Conservation (phyloP, 2,113 vertebrate species). For the Chrysochloris asiatica region DNA sequence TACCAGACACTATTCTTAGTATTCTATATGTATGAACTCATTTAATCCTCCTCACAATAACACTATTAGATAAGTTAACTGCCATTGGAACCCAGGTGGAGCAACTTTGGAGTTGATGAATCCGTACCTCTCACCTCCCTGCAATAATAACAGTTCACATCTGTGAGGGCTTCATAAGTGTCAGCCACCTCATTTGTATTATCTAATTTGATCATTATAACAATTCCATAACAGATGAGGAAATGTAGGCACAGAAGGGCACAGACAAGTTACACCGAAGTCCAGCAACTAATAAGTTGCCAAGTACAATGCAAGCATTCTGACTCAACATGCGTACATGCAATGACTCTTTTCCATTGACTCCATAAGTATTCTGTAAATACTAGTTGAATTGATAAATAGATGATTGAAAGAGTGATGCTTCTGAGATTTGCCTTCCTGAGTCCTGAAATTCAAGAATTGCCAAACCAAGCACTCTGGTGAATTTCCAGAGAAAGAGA, state of each 20-base stretch:
- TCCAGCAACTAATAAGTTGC: not conserved
- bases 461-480: not conserved
- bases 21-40: not conserved
- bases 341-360: not conserved
- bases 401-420: not conserved
- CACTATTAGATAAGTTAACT: not conserved
- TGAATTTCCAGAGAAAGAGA: not conserved
- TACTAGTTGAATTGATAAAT: not conserved
- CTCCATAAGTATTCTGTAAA: not conserved
- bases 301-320: conserved; percentile 11
- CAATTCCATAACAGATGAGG: not conserved
- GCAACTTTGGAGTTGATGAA: not conserved
- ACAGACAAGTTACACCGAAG: not conserved
- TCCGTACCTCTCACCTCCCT: not conserved
- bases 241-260: not conserved
- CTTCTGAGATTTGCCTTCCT: conserved; percentile 30
- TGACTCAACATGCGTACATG: not conserved
- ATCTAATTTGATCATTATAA: not conserved
- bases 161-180: not conserved
- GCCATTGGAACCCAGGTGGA: not conserved
- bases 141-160: not conserved
- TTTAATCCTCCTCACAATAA: not conserved
- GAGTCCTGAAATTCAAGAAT: not conserved
- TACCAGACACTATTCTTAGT: not conserved
- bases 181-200: not conserved